phyloP scores from a whole-genome alignment of 2,888 invertebrate species.

The Tipula vernalis region DNA sequence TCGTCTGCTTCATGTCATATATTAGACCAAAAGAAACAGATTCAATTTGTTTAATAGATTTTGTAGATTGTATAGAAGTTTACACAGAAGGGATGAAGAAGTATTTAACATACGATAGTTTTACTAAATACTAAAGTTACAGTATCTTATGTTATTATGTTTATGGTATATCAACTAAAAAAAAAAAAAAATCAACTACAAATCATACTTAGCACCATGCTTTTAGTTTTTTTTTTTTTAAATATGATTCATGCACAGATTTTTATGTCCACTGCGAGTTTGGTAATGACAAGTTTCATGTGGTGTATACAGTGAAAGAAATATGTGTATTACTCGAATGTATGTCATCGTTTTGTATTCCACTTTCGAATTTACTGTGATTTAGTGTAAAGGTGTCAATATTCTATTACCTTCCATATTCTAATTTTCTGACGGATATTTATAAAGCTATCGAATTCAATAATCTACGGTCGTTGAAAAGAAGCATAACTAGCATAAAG shows the following conservation, averaged over 20 bases:
- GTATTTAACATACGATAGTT: not conserved
- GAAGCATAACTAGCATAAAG: no score
- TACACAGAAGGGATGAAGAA: not conserved
- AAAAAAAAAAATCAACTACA: not conserved
- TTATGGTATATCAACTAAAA: not conserved
- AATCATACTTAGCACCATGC: conserved; percentile 4
- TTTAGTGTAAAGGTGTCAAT: no score
- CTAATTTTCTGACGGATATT: no score
- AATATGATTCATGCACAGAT: not conserved
- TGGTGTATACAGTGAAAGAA: not conserved
- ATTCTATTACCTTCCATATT: no score
- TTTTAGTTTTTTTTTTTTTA: not conserved
- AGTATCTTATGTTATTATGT: not conserved
- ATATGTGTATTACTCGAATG: not conserved
- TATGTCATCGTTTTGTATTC: no score
- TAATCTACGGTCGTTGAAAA: no score
- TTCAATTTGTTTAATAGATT: not conserved
- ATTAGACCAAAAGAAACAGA: not conserved
- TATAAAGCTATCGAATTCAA: no score
- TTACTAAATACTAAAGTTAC: not conserved
- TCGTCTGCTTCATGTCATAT: not conserved
- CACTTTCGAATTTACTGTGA: no score
- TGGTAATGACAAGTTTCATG: not conserved
- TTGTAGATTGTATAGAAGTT: not conserved
- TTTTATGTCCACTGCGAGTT: not conserved